Evolutionary conservation across 2,113 vertebrate genomes (phyloP), one percentile per base, ranked within the genome.

Genomic region (Grantiella picta): DNA sequence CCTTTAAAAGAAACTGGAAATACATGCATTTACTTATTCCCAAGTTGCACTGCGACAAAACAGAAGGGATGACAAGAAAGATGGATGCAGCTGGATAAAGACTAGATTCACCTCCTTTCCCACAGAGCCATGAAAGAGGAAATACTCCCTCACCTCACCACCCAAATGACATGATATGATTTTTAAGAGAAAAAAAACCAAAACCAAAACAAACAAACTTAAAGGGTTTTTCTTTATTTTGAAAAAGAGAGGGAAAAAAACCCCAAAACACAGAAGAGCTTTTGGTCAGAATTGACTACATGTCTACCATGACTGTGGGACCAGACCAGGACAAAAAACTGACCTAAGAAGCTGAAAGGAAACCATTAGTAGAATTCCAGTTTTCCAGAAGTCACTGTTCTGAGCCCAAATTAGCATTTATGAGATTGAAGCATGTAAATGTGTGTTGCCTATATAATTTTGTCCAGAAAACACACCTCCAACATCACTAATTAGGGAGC

Each of bases 321-420:
- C 40, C 40, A 85, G 31, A 81, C 3, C 7, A 72, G 15, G 27
- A 49, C 4, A 80, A 80, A 75, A 90, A 86, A 7, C 3, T 66
- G 54, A 70, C 15, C 42, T 23, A 66, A 65, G 44, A 44, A 81
- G 38, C 21, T 86, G 59, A 84, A 65, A 6, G 27, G 44, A 78
- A 87, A 68, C 15, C 0, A 0, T 42, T 38, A 24, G 38, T 4
- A 84, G 7, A 71, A 64, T 44, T 84, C 12, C 19, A 53, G 9
- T 56, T 89, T 87, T 73, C 33, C 57, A 82, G 27, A 92, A 83
- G 24, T 53, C 40, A 52, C 11, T 36, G 27, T 56, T 78, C 29
- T 54, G 63, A 89, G 29, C 25, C 36, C 29, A 71, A 59, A 84
- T 36, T 7, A 29, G 6, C 5, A 0, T 23, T 70, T 86, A 59